These are phyloP conservation scores for Diorhabda sublineata DNA, from an alignment of 1,140 invertebrate genomes.

Conservation along the genomic window DNA sequence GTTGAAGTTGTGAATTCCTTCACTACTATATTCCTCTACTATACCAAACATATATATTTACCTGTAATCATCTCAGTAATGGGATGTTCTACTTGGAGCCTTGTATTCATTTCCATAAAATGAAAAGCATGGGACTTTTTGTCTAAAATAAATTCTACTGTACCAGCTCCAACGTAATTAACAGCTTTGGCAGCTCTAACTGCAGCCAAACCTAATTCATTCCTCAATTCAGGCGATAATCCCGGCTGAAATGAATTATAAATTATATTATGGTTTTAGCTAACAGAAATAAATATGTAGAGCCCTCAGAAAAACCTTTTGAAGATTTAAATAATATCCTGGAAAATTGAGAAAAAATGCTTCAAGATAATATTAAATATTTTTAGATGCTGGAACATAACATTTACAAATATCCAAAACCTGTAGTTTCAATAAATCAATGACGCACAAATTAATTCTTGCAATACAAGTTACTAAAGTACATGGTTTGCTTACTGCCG, in stretches of 20 bases:
- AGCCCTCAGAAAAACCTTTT: too few species aligned
- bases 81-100: constrained; percentile 93
- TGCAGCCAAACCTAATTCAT: constrained; percentile 81
- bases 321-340: too few species aligned
- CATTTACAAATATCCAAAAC: too few species aligned
- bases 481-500: constrained; percentile 58
- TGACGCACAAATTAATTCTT: background rate
- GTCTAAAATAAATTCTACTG: constrained; percentile 93
- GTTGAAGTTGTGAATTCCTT: too few species aligned
- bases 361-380: too few species aligned
- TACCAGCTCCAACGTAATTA: constrained; percentile 92
- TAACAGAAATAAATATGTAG: too few species aligned
- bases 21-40: background rate
- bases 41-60: constrained; percentile 30
- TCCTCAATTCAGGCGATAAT: constrained; percentile 69
- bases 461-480: too few species aligned
- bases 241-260: constrained; percentile 60
- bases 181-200: constrained; percentile 89
- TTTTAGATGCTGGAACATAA: too few species aligned
- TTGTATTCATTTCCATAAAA: constrained; percentile 99
- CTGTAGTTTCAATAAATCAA: too few species aligned
- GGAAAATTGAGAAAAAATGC: too few species aligned
- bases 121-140: constrained; percentile 79
- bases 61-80: constrained; percentile 97
- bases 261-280: too few species aligned